Conservation (phyloP, 2,888 invertebrate species). For the Neocrepidodera transversa region DNA sequence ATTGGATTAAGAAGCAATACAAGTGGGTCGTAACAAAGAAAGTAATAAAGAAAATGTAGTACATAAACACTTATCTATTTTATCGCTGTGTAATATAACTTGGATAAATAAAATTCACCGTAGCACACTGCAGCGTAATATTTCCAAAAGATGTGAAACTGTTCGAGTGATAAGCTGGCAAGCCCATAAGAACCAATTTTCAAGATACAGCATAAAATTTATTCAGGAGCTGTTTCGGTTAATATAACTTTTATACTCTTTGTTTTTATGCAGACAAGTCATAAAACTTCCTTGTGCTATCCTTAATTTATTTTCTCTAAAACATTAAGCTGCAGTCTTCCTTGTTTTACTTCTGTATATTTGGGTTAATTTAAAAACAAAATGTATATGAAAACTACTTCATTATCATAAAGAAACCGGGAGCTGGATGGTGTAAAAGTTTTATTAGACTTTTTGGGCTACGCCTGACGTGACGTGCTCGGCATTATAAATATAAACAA, state of each 20-base stretch:
- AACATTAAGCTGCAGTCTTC: constrained; percentile 40
- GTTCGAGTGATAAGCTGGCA: constrained; percentile 19
- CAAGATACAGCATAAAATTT: constrained; percentile 26
- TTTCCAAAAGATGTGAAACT: constrained; percentile 18
- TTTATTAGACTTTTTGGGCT: constrained; percentile 41
- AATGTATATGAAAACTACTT: constrained; percentile 46
- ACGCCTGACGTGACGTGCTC: constrained; percentile 37
- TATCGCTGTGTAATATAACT: constrained; percentile 4
- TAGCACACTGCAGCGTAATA: constrained; percentile 10
- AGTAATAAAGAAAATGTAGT: constrained; percentile 3
- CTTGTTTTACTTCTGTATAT: constrained; percentile 44
- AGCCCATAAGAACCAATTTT: constrained; percentile 27
- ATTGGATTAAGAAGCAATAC: constrained; percentile 2
- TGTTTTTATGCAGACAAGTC: constrained; percentile 44
- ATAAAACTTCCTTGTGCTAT: constrained; percentile 43
- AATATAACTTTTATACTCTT: constrained; percentile 39
- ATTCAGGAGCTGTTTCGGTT: constrained; percentile 32
- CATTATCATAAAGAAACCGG: constrained; percentile 46
- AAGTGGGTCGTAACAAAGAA: constrained; percentile 12
- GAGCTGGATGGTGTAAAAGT: constrained; percentile 39
- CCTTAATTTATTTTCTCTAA: constrained; percentile 44
- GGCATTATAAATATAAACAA: constrained; percentile 35
- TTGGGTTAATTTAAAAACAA: constrained; percentile 47
- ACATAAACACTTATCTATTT: constrained; percentile 14
- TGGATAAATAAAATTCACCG: constrained; percentile 13